Conservation (phyloP, 2,113 vertebrate genomes). For the Petroica traversi region DNA sequence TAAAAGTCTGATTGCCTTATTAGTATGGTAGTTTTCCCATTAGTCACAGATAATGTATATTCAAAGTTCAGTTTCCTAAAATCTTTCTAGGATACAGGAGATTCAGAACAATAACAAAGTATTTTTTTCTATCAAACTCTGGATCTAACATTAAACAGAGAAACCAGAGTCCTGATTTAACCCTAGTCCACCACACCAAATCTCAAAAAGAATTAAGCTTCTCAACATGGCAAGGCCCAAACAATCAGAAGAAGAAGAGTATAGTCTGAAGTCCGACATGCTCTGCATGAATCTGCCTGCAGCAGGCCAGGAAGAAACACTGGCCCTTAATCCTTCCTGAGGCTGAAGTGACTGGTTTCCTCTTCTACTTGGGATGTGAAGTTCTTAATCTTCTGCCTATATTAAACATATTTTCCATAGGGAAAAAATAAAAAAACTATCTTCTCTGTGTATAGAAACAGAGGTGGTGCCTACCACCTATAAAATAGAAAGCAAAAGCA, state of each 20-base stretch:
- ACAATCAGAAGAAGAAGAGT: not conserved
- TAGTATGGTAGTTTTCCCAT: not conserved
- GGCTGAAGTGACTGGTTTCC: not conserved
- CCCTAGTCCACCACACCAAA: fast-evolving
- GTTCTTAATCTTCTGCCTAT: not conserved
- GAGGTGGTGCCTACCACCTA: not conserved
- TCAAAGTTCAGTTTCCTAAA: not conserved
- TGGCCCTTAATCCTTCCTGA: not conserved
- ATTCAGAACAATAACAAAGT: not conserved
- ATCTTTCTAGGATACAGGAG: not conserved
- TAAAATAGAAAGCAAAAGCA: not conserved
- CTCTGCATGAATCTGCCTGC: not conserved
- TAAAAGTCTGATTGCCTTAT: not conserved
- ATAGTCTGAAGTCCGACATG: not conserved
- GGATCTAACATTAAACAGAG: not conserved
- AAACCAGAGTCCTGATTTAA: not conserved
- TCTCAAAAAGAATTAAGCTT: not conserved
- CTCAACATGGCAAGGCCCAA: not conserved
- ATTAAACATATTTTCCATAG: not conserved
- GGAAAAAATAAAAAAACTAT: fast-evolving
- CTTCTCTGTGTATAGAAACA: not conserved
- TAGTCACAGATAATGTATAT: not conserved
- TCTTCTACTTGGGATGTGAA: not conserved
- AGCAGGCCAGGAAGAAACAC: not conserved
- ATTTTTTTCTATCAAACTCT: not conserved